Evolutionary conservation across 1,140 invertebrate genomes (phyloP).

Genomic region (Drosophila busckii): DNA sequence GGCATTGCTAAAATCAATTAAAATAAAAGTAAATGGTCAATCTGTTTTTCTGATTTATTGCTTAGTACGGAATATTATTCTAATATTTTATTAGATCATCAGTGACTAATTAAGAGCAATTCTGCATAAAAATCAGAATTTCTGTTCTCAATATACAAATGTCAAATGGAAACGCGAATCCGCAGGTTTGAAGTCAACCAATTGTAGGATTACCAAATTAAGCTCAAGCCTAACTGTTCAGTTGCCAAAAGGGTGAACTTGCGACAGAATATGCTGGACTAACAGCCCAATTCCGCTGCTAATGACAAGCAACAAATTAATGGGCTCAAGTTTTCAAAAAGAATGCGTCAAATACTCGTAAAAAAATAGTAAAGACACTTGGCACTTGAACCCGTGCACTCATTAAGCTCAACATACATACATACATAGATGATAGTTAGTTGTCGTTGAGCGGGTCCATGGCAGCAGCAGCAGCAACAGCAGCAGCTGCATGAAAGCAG

Average conservation of each 20-base stretch:
- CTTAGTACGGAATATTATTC: too few species aligned
- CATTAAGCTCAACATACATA: slow-evolving; percentile 46
- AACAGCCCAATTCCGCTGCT: slow-evolving; percentile 42
- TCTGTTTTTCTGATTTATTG: too few species aligned
- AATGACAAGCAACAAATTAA: slow-evolving; percentile 58
- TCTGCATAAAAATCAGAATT: too few species aligned
- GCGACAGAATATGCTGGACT: slow-evolving; percentile 33
- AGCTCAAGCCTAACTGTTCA: slow-evolving; percentile 24
- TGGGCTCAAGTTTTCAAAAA: slow-evolving; percentile 55
- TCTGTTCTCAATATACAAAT: too few species aligned
- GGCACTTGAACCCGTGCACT: slow-evolving; percentile 67
- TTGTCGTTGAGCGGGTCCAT: slow-evolving; percentile 15
- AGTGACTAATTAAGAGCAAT: too few species aligned
- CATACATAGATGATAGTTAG: slow-evolving; percentile 13
- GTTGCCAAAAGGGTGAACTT: slow-evolving; percentile 5
- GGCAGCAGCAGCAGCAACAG: slow-evolving; percentile 51
- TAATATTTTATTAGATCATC: too few species aligned
- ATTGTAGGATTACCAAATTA: too few species aligned
- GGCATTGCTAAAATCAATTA: too few species aligned
- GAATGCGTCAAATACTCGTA: slow-evolving; percentile 73
- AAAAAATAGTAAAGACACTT: slow-evolving; percentile 73
- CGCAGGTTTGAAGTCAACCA: too few species aligned
- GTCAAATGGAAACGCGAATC: too few species aligned
- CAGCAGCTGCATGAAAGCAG: slow-evolving; percentile 48
- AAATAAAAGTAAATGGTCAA: too few species aligned